These are phyloP conservation scores for Salvelinus alpinus DNA, from an alignment of 2,113 vertebrate genomes.

Conservation along the genomic window DNA sequence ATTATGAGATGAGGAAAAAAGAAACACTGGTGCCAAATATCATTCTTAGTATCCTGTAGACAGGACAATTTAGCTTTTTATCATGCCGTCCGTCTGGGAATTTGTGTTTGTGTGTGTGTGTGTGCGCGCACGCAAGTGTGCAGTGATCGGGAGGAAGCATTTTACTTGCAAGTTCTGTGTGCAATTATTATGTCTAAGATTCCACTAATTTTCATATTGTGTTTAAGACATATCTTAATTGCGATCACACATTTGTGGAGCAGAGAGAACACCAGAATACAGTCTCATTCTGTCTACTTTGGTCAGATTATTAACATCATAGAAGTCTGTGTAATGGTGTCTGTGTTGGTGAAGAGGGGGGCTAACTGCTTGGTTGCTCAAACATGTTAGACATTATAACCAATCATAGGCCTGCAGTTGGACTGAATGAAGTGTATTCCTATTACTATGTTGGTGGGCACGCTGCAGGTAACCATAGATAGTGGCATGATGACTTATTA, in stretches of 20 bases:
- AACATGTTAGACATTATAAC: slow-evolving; percentile 34
- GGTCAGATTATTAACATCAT: slow-evolving; percentile 70
- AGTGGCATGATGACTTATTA: slow-evolving; percentile 73
- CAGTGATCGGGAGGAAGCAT: slow-evolving; percentile 34
- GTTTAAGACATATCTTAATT: slow-evolving; percentile 71
- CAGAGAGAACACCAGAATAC: slow-evolving; percentile 57
- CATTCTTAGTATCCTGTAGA: slow-evolving; percentile 51
- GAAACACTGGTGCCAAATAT: slow-evolving; percentile 57
- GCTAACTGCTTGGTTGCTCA: slow-evolving; percentile 49
- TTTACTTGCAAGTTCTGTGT: slow-evolving; percentile 51
- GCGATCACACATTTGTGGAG: slow-evolving; percentile 68
- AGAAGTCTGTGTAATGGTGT: slow-evolving; percentile 65
- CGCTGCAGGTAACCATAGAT: slow-evolving; percentile 67
- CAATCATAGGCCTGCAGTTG: slow-evolving; percentile 54
- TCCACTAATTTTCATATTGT: slow-evolving; percentile 43
- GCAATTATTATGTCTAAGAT: slow-evolving; percentile 58
- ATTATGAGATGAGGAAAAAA: slow-evolving; percentile 53
- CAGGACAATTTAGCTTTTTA: slow-evolving; percentile 51
- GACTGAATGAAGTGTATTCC: slow-evolving; percentile 54
- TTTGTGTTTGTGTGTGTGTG: slow-evolving; percentile 17
- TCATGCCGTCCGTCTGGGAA: slow-evolving; percentile 40
- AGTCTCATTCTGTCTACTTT: slow-evolving; percentile 65
- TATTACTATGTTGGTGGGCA: slow-evolving; percentile 56
- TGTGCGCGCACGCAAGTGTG: not conserved
- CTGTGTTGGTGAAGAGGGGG: slow-evolving; percentile 26